Conservation (phyloP, 2,888 invertebrate genomes). For the Stomorhina lunata region DNA sequence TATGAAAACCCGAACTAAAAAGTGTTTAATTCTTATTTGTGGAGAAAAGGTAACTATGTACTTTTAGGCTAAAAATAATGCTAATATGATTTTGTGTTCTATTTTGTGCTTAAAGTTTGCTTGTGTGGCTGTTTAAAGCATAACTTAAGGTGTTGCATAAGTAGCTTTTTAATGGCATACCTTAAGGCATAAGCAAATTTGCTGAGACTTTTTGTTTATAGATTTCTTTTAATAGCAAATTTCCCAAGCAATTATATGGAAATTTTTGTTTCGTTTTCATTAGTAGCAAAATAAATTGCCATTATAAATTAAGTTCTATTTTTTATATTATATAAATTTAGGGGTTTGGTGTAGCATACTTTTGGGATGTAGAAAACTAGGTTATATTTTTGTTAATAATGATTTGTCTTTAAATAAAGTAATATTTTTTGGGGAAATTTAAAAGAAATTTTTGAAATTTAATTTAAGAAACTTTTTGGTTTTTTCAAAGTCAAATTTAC, state of each 20-base stretch:
- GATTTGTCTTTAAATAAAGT: neutral
- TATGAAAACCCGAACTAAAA: neutral
- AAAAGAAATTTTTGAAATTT: neutral
- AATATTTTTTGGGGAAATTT: neutral
- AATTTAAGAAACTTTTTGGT: neutral
- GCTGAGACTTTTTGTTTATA: neutral
- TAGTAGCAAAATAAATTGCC: slow-evolving; percentile 11
- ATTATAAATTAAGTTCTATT: neutral
- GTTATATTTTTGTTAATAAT: neutral
- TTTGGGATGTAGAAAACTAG: neutral
- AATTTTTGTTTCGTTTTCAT: slow-evolving; percentile 14
- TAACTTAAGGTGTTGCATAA: slow-evolving; percentile 18
- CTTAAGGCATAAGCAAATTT: neutral
- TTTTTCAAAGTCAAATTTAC: too few species aligned
- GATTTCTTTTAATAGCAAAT: neutral
- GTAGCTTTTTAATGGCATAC: slow-evolving; percentile 12
- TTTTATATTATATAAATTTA: too few species aligned
- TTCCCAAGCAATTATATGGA: neutral
- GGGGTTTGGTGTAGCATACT: neutral
- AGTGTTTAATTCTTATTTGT: neutral
- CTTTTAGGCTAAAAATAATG: neutral
- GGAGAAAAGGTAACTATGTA: neutral
- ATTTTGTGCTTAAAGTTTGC: neutral
- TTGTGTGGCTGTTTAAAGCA: neutral
- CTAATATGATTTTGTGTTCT: neutral